A percentile compares a stretch with the other conserved stretches of the same genome.
phyloP scores from a whole-genome alignment of 2,888 invertebrate genomes.

The Cephus rjabovi region DNA sequence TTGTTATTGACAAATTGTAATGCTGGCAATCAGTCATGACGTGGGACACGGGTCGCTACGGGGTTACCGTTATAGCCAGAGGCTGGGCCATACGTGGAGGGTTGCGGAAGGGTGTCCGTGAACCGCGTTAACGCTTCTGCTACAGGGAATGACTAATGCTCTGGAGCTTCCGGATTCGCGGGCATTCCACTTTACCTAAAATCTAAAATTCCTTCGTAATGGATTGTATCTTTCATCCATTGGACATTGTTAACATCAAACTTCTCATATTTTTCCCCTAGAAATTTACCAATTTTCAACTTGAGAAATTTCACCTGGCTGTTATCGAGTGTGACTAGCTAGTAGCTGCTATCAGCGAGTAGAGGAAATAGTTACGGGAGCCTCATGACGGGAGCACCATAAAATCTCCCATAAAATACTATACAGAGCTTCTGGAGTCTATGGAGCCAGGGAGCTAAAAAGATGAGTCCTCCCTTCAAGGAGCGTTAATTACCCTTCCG shows the following conservation, averaged over 20 bases:
- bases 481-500: conserved; percentile 5
- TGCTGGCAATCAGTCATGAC: conserved; percentile 60
- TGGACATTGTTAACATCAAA: not conserved
- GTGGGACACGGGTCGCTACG: conserved; percentile 10
- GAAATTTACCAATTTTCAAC: not conserved
- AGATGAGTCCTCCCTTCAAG: not conserved
- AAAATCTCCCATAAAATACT: not conserved
- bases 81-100: not conserved
- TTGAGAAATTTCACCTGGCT: not conserved
- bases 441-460: not conserved
- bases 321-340: too few relatives aligned
- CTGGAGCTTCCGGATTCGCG: not conserved
- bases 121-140: not conserved
- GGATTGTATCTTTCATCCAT: not conserved
- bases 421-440: too few relatives aligned
- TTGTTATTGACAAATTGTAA: conserved; percentile 64
- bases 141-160: not conserved
- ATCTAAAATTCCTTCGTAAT: not conserved
- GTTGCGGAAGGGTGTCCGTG: not conserved
- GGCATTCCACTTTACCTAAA: not conserved
- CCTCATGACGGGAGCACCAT: not conserved
- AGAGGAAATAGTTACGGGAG: not conserved
- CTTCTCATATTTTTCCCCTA: not conserved
- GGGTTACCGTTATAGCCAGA: conserved; percentile 7
- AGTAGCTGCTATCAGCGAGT: not conserved